These are phyloP conservation scores for Gymnarchus niloticus DNA, from an alignment of 2,113 vertebrate species.

Conservation along the genomic window DNA sequence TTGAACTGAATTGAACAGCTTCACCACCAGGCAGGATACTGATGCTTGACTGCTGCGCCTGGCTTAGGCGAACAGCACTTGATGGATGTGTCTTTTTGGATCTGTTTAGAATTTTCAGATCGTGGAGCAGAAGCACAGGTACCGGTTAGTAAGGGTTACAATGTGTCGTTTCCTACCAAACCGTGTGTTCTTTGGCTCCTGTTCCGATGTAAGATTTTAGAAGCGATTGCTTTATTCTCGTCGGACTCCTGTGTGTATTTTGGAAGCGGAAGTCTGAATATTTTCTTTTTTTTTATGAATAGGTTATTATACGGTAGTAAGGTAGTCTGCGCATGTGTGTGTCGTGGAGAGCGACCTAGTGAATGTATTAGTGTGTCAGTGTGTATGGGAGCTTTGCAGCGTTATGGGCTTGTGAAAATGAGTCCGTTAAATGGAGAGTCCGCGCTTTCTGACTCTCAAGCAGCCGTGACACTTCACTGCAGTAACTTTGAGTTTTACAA, in stretches of 20 bases:
- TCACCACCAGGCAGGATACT: not conserved
- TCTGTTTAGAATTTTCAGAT: not conserved
- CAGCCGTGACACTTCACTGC: slow-evolving; percentile 19
- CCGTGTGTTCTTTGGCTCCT: slow-evolving; percentile 39
- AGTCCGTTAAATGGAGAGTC: slow-evolving; percentile 41
- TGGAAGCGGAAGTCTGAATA: slow-evolving; percentile 49
- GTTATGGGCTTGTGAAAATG: slow-evolving; percentile 50
- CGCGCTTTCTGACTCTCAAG: slow-evolving; percentile 13
- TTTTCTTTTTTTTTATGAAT: slow-evolving; percentile 56
- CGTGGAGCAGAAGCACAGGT: not conserved
- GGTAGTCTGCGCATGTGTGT: slow-evolving; percentile 10
- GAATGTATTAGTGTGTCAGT: slow-evolving; percentile 58
- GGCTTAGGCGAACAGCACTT: not conserved
- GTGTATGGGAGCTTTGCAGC: slow-evolving; percentile 52
- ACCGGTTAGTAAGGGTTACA: not conserved
- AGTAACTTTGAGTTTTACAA: slow-evolving; percentile 33
- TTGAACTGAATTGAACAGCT: too few relatives aligned
- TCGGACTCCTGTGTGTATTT: slow-evolving; percentile 52
- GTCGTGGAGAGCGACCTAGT: slow-evolving; percentile 29
- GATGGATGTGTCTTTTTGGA: not conserved
- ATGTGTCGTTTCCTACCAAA: slow-evolving; percentile 25
- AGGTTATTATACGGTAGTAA: slow-evolving; percentile 50
- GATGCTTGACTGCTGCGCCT: not conserved
- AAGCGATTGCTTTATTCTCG: slow-evolving; percentile 44
- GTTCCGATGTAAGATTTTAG: slow-evolving; percentile 46